These are phyloP conservation scores for Oreochromis niloticus DNA, from an alignment of 2,113 vertebrate species.

Conservation along the genomic window DNA sequence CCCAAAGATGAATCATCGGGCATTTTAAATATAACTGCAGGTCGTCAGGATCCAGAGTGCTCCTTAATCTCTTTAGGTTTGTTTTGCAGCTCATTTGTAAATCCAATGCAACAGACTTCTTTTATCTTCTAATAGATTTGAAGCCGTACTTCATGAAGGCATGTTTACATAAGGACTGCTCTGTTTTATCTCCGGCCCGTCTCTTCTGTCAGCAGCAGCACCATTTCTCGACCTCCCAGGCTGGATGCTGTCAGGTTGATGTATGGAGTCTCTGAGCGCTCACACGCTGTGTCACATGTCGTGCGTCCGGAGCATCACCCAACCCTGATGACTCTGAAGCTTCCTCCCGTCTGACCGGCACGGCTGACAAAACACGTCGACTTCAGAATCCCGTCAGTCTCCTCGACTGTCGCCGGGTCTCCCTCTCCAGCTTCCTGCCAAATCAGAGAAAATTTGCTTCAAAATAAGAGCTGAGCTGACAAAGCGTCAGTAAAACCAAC, in stretches of 20 bases:
- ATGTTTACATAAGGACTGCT: neutral
- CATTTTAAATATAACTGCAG: neutral
- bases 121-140: neutral
- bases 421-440: neutral
- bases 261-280: neutral
- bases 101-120: neutral
- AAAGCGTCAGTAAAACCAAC: neutral
- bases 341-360: neutral
- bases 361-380: neutral
- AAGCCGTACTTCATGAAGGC: neutral
- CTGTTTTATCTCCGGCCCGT: neutral
- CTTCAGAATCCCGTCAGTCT: neutral
- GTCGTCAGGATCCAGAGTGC: neutral
- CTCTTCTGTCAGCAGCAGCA: neutral
- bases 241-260: conserved; percentile 9
- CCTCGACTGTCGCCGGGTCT: neutral
- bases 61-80: neutral
- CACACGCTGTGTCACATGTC: neutral
- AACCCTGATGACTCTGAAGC: neutral
- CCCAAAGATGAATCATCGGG: neutral
- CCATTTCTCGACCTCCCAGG: neutral
- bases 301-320: neutral
- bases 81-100: neutral
- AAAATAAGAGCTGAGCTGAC: neutral
- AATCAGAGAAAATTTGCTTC: neutral